Evolutionary conservation across 2,888 invertebrate species (phyloP).

Genomic region (Drosophila buzzatii): DNA sequence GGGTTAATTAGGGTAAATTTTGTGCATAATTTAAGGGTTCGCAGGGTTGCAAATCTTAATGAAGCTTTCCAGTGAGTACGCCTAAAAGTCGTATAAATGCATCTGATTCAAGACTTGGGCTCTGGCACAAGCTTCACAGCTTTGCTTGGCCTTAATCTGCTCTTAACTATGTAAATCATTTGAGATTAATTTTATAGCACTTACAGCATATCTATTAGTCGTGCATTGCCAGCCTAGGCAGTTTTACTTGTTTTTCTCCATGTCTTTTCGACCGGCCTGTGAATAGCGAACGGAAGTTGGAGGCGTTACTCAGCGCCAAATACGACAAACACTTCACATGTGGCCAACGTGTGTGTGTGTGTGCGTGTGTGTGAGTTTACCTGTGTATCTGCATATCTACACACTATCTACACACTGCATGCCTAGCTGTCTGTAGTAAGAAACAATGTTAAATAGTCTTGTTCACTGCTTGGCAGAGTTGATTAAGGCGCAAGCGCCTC

Average conservation of each 20-base stretch:
- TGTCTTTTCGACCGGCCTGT: conserved; percentile 29
- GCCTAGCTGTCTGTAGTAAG: conserved; percentile 35
- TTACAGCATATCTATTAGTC: conserved; percentile 8
- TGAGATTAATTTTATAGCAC: background rate
- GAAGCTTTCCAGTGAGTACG: background rate
- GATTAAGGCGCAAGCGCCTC: conserved; percentile 42
- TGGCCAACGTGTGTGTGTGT: conserved; percentile 26
- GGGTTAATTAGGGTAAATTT: conserved; percentile 39
- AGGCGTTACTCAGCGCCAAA: conserved; percentile 79
- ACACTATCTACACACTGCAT: conserved; percentile 19
- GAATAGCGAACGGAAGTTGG: conserved; percentile 81
- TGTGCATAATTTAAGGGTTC: conserved; percentile 33
- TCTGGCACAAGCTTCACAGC: no score
- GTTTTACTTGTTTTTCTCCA: conserved; percentile 8
- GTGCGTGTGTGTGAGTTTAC: conserved; percentile 27
- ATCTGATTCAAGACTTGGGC: background rate
- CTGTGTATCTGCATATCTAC: conserved; percentile 19
- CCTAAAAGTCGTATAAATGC: background rate
- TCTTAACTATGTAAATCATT: background rate
- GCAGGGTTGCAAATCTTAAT: conserved; percentile 5
- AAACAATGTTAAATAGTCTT: conserved; percentile 32
- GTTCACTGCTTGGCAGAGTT: conserved; percentile 43
- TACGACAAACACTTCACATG: conserved; percentile 71
- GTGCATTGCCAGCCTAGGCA: background rate
- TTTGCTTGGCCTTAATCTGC: no score